phyloP scores from a whole-genome alignment of 2,797 vertebrate genomes.

The Acanthiza pusilla region DNA sequence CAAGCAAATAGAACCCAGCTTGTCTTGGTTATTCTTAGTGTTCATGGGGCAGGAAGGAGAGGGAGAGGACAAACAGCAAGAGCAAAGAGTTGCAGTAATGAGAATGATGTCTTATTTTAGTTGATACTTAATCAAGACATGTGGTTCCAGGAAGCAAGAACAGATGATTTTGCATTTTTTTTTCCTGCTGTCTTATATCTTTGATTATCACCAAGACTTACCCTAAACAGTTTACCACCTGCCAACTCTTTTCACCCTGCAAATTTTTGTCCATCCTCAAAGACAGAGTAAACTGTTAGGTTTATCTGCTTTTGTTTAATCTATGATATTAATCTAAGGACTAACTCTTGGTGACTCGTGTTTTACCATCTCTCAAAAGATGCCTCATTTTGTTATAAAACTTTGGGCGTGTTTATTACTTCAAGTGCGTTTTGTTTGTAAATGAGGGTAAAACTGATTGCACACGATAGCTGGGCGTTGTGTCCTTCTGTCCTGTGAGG shows the following conservation, averaged over 20 bases:
- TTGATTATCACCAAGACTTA: background rate
- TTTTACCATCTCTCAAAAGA: background rate
- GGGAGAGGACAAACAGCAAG: background rate
- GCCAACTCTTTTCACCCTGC: background rate
- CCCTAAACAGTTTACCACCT: background rate
- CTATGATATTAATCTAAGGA: background rate
- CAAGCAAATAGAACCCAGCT: background rate
- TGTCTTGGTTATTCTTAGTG: background rate
- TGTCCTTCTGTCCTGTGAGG: background rate
- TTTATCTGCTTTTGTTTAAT: background rate
- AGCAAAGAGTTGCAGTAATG: background rate
- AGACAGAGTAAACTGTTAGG: background rate
- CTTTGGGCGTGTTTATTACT: background rate
- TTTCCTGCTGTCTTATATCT: background rate
- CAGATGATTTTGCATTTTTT: background rate
- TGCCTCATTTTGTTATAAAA: background rate
- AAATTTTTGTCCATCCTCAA: background rate
- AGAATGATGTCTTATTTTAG: conserved; percentile 3
- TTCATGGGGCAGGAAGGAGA: background rate
- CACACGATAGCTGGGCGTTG: background rate
- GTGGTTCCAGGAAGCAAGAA: background rate
- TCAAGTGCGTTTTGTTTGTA: background rate
- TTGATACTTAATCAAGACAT: background rate
- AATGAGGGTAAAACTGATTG: background rate
- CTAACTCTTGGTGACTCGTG: background rate